Evolutionary conservation across 2,888 invertebrate species (phyloP).

Genomic region (Gisinianus flammeolus): DNA sequence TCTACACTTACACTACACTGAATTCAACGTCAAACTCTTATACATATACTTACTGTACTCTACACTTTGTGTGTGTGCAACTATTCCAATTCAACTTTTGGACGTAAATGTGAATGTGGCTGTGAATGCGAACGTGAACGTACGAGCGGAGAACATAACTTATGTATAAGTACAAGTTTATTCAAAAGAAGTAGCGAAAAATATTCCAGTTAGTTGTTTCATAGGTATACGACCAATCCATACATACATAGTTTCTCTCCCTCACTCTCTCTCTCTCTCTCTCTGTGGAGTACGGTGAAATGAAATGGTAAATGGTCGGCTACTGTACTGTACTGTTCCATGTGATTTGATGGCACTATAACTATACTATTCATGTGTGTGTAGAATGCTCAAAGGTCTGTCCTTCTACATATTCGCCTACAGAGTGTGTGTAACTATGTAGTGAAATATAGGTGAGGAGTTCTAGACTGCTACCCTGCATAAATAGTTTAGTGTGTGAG

Average conservation of each 20-base stretch:
- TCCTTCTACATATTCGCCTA: too few species aligned
- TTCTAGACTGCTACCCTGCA: too few species aligned
- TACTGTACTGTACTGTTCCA: neutral
- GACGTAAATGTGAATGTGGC: neutral
- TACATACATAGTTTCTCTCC: too few species aligned
- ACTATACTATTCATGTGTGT: neutral
- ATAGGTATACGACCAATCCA: too few species aligned
- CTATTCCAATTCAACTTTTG: neutral
- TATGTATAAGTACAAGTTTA: neutral
- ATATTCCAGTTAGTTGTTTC: neutral
- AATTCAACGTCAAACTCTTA: neutral
- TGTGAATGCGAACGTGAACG: neutral
- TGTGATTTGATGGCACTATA: neutral
- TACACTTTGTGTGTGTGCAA: neutral
- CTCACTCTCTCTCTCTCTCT: too few species aligned
- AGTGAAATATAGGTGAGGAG: too few species aligned
- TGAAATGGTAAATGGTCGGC: too few species aligned
- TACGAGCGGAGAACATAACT: neutral
- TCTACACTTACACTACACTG: neutral
- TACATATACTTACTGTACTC: neutral
- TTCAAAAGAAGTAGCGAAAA: neutral
- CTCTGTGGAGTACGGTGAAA: too few species aligned
- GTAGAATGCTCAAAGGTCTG: too few species aligned
- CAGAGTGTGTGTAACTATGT: too few species aligned
- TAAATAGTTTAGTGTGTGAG: neutral